These are phyloP conservation scores for Zoanthus sansibaricus DNA, from an alignment of 92 coral and sea anemone genomes.

Conservation along the genomic window DNA sequence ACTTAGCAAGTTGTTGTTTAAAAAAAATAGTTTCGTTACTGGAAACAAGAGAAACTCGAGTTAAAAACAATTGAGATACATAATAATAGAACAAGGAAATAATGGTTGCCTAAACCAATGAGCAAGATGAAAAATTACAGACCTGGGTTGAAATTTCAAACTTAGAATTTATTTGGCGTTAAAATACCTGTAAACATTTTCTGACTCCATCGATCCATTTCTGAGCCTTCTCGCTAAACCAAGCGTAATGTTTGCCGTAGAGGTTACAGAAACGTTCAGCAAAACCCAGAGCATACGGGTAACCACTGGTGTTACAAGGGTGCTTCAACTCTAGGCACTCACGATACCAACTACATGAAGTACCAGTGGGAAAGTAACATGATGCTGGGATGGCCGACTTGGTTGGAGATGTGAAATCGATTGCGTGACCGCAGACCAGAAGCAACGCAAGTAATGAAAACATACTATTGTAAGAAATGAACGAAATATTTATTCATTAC, in stretches of 20 bases:
- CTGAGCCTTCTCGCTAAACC: slow-evolving; percentile 29
- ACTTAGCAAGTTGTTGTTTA: no score
- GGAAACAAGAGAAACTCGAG: no score
- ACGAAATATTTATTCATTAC: background rate
- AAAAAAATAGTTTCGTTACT: no score
- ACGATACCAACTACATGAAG: slow-evolving; percentile 52
- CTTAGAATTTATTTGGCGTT: no score
- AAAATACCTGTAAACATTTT: slow-evolving; percentile 46
- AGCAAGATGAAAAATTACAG: no score
- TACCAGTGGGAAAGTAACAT: slow-evolving; percentile 53
- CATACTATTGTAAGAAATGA: background rate
- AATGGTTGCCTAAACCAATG: no score
- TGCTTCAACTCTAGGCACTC: slow-evolving; percentile 43
- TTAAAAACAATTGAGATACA: no score
- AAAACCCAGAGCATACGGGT: slow-evolving; percentile 46
- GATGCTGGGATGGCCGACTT: slow-evolving; percentile 20
- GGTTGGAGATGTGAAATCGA: slow-evolving; percentile 9
- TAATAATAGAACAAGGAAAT: no score
- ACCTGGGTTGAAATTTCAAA: no score
- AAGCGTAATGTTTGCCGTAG: slow-evolving; percentile 37
- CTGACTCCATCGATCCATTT: slow-evolving; percentile 55
- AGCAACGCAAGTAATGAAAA: slow-evolving; percentile 1
- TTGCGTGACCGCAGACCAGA: slow-evolving; percentile 23
- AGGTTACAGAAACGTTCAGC: slow-evolving; percentile 47
- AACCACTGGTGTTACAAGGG: slow-evolving; percentile 42